Evolutionary conservation across 2,113 vertebrate genomes (phyloP).

Genomic region (Trogon melanurus): DNA sequence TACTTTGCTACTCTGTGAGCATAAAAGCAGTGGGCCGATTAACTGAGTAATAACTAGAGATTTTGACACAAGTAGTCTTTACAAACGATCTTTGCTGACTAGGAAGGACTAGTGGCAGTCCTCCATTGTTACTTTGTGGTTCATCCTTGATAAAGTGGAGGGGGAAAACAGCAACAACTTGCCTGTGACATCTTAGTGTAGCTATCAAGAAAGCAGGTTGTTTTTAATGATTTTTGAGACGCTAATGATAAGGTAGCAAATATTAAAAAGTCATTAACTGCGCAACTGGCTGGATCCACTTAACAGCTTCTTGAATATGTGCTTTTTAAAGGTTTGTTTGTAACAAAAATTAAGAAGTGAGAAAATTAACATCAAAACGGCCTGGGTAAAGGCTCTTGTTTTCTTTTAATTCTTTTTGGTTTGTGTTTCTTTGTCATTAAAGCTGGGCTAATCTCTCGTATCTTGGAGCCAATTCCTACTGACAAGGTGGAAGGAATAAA

Average conservation of each 20-base stretch:
- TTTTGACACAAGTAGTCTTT: neutral
- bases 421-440: conserved; percentile 62
- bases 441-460: conserved; percentile 38
- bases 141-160: neutral
- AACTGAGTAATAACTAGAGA: neutral
- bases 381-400: conserved; percentile 49
- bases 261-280: neutral
- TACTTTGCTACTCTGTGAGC: neutral
- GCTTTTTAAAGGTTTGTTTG: conserved; percentile 22
- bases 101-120: neutral
- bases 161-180: neutral
- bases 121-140: neutral
- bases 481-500: conserved; percentile 48
- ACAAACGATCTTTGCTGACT: neutral
- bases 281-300: neutral
- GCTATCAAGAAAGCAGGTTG: neutral
- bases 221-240: conserved; percentile 14
- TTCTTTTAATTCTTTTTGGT: conserved; percentile 66
- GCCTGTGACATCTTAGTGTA: neutral
- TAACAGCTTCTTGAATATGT: neutral
- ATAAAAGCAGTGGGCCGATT: neutral
- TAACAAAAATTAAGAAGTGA: conserved; percentile 9
- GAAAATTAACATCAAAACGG: conserved; percentile 19
- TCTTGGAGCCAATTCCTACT: conserved; percentile 49
- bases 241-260: neutral